These are phyloP conservation scores for Egretta garzetta DNA, from an alignment of 2,113 vertebrate genomes.

Conservation along the genomic window DNA sequence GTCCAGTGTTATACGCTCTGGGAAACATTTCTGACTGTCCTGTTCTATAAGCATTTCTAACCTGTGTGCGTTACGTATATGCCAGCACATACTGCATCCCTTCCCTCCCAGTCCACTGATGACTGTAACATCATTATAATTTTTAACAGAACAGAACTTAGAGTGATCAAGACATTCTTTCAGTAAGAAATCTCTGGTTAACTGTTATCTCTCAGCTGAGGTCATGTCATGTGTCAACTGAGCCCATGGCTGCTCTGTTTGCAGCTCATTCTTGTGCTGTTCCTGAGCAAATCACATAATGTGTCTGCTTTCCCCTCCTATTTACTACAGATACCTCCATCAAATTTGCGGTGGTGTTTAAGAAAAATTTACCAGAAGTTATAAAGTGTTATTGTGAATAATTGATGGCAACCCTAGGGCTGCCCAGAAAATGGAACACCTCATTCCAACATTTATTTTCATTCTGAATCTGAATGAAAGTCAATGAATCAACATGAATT, in stretches of 20 bases:
- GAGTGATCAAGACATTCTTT: not conserved
- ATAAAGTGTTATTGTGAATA: not conserved
- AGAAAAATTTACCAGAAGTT: not conserved
- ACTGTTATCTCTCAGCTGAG: not conserved
- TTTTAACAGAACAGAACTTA: not conserved
- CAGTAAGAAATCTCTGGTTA: not conserved
- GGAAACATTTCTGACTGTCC: not conserved
- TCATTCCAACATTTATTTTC: not conserved
- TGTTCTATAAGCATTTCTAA: not conserved
- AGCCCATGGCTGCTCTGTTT: not conserved
- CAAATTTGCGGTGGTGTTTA: not conserved
- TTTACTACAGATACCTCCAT: not conserved
- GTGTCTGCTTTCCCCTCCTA: fast-evolving
- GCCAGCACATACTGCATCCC: not conserved
- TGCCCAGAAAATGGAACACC: not conserved
- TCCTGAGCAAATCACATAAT: not conserved
- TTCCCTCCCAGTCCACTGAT: not conserved
- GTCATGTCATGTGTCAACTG: not conserved
- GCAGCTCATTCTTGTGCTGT: fast-evolving
- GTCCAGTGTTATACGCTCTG: not conserved
- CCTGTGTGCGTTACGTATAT: not conserved
- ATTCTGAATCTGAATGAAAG: not conserved
- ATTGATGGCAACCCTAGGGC: not conserved
- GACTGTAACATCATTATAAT: not conserved
- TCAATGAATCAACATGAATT: slow-evolving; percentile 4